These are phyloP conservation scores for Lasioglossum leucozonium DNA, from an alignment of 2,888 invertebrate genomes.

Conservation along the genomic window DNA sequence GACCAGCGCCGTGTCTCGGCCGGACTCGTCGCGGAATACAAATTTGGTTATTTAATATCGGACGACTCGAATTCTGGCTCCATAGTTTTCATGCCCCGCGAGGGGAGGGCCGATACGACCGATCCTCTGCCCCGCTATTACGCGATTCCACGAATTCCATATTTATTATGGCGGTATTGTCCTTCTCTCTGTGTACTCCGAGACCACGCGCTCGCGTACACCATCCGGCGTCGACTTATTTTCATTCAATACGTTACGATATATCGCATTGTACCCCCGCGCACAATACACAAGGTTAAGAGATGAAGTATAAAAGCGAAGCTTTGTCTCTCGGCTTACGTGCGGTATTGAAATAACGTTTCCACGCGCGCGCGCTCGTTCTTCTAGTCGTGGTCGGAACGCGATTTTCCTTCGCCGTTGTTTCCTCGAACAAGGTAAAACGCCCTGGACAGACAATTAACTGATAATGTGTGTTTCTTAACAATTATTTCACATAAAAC, in stretches of 20 bases:
- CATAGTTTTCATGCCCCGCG: conserved; percentile 45
- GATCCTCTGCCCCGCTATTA: conserved; percentile 43
- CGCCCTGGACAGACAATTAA: too few species aligned
- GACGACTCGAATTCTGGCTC: conserved; percentile 56
- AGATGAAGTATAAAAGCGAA: conserved; percentile 64
- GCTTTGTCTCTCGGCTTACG: conserved; percentile 53
- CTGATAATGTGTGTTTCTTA: too few species aligned
- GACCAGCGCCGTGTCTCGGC: conserved; percentile 27
- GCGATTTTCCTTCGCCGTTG: too few species aligned
- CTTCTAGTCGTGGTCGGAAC: background rate
- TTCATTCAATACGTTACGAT: conserved; percentile 75
- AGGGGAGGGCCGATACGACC: conserved; percentile 63
- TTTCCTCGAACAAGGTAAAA: too few species aligned
- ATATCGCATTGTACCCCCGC: conserved; percentile 52
- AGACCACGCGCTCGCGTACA: background rate
- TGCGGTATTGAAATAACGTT: conserved; percentile 57
- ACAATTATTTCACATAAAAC: too few species aligned
- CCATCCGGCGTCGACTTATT: conserved; percentile 70
- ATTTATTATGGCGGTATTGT: conserved; percentile 77
- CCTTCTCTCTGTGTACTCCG: conserved; percentile 53
- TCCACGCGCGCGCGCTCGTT: conserved; percentile 17
- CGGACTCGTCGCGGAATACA: conserved; percentile 61
- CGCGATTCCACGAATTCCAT: conserved; percentile 68
- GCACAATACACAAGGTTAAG: conserved; percentile 48
- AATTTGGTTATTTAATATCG: conserved; percentile 71